Evolutionary conservation across 2,113 vertebrate genomes (phyloP), one percentile per base, ranked within the genome.

Genomic region (Archilochus colubris): DNA sequence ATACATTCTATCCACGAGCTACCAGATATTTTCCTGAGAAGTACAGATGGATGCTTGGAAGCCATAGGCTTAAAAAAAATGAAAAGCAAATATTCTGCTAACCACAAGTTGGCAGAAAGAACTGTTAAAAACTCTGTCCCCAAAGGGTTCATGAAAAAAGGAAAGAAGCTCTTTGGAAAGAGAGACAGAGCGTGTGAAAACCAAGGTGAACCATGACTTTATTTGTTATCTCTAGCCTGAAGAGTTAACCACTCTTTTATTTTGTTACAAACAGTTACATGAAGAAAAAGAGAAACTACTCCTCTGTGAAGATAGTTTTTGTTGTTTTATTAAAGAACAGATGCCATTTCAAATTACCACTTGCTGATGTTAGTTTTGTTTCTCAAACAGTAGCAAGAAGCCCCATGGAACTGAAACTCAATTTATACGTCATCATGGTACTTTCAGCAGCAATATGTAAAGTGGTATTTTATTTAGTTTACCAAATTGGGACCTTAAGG

Each of bases 51-150:
- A 24, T 74, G 66, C 44, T 83, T 87, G 50, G 59, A 80, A 97
- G 59, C 55, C 82, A 77, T 40, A 75, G 1, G 3, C 31, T 86
- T 48, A 59, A 82, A 75, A 75, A 70, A 80, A 69, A 44, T 0
- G 17, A 58, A 89, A 84, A 83, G 54, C 46, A 91, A 84, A 92
- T 87, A 94, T 53, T 67, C 86, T 67, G 30, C 70, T 79, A 68
- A 81, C 33, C 66, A 86, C 85, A 77, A 74, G 43, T 14, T 75
- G 25, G 46, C 58, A 94, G 79, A 94, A 95, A 95, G 84, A 81
- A 64, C 70, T 67, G 67, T 63, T 89, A 80, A 79, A 89, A 94
- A 58, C 73, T 86, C 46, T 59, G 38, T 92, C 86, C 79, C 81
- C 2, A 2, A 86, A 91, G 68, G 85, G 59, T 27, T 86, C 55